Evolutionary conservation across 2,888 invertebrate genomes (phyloP).

Genomic region (Ellobium chinense): DNA sequence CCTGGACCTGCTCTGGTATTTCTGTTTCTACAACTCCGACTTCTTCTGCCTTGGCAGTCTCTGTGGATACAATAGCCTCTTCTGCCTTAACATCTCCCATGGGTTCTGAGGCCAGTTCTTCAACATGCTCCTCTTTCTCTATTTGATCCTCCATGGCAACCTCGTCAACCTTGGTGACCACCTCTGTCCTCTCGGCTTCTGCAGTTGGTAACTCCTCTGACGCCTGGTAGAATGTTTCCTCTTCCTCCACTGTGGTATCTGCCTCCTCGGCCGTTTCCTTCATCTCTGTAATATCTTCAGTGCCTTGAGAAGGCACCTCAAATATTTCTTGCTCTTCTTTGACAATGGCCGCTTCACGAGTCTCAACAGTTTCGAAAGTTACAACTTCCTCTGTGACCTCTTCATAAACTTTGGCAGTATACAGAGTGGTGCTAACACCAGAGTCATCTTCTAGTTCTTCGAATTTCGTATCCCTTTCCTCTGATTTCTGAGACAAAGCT

Average conservation of each 20-base stretch:
- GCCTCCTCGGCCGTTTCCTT: not conserved
- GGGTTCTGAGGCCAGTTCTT: not conserved
- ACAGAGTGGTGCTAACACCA: not conserved
- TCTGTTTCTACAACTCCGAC: slow-evolving; percentile 3
- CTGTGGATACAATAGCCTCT: not conserved
- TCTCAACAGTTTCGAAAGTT: slow-evolving; percentile 19
- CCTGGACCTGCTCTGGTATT: not conserved
- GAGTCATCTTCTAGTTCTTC: not conserved
- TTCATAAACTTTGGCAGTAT: not conserved
- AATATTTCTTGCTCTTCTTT: slow-evolving; percentile 14
- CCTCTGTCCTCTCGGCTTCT: slow-evolving; percentile 7
- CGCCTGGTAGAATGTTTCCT: not conserved
- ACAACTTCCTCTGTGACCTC: slow-evolving; percentile 19
- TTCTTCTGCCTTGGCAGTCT: not conserved
- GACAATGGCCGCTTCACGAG: slow-evolving; percentile 17
- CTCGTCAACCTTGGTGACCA: slow-evolving; percentile 12
- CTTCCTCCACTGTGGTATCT: not conserved
- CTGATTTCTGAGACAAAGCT: slow-evolving; percentile 18
- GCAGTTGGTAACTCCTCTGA: too few relatives aligned
- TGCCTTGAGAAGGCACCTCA: slow-evolving; percentile 3
- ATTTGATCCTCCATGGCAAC: not conserved
- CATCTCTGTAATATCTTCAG: not conserved
- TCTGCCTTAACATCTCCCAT: not conserved
- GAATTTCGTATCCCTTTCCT: not conserved
- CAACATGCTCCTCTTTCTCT: not conserved